Conservation (phyloP, 2,113 vertebrate genomes). For the Tympanuchus pallidicinctus region DNA sequence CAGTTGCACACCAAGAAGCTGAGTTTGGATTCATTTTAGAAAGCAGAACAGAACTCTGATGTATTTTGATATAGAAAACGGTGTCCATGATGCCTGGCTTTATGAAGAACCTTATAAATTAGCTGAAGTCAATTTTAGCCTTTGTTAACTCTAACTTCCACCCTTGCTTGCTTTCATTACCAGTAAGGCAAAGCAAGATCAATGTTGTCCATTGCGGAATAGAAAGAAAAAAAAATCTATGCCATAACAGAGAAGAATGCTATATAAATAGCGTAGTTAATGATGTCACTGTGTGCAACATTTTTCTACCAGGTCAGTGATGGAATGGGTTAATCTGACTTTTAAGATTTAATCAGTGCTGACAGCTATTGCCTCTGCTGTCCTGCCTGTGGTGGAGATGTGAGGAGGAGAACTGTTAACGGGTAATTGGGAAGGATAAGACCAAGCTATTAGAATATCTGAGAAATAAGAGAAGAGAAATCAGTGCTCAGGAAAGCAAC, state of each 20-base stretch:
- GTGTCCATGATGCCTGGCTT: background rate
- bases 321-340: background rate
- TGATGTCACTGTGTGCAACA: background rate
- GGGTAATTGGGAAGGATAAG: background rate
- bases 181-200: background rate
- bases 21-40: background rate
- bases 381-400: background rate
- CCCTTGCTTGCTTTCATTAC: background rate
- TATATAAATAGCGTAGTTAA: background rate
- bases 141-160: background rate
- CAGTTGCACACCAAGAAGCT: background rate
- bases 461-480: background rate
- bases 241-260: background rate
- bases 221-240: accelerated
- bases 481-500: background rate
- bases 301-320: accelerated
- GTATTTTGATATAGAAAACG: background rate
- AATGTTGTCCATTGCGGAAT: background rate
- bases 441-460: background rate
- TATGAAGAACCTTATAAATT: background rate
- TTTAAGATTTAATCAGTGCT: accelerated
- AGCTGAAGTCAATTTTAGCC: background rate
- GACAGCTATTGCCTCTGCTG: background rate
- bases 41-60: background rate
- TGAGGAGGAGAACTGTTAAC: accelerated